These are phyloP conservation scores for Cerceris ruficornis DNA, from an alignment of 2,888 invertebrate genomes.

Conservation along the genomic window DNA sequence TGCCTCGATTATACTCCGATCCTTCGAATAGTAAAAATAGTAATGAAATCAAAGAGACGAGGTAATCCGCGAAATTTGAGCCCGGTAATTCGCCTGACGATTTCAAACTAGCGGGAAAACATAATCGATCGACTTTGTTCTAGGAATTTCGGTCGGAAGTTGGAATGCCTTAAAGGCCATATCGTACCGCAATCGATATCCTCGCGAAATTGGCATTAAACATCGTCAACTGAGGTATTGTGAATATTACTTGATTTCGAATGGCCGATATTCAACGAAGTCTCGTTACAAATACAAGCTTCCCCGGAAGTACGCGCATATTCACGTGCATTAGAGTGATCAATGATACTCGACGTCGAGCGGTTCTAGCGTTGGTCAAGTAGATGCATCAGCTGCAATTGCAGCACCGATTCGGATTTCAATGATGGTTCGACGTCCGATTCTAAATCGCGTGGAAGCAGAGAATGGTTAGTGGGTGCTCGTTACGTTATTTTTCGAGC, in stretches of 20 bases:
- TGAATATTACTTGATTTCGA: slow-evolving; percentile 49
- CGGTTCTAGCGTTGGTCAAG: slow-evolving; percentile 56
- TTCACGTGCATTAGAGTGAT: slow-evolving; percentile 51
- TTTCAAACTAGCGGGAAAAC: slow-evolving; percentile 4
- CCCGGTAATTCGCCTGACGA: slow-evolving; percentile 10
- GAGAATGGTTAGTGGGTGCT: slow-evolving; percentile 33
- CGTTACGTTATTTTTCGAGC: slow-evolving; percentile 27
- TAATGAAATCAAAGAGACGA: too few relatives aligned
- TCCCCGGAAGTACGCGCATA: slow-evolving; percentile 17
- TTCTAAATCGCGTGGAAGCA: slow-evolving; percentile 44
- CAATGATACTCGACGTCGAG: slow-evolving; percentile 62
- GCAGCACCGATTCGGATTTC: slow-evolving; percentile 54
- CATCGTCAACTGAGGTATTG: slow-evolving; percentile 39
- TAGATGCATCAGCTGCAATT: slow-evolving; percentile 62
- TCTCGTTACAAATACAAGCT: slow-evolving; percentile 24
- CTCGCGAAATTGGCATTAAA: slow-evolving; percentile 47
- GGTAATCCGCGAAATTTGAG: neutral
- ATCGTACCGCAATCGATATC: slow-evolving; percentile 43
- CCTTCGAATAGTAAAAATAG: neutral
- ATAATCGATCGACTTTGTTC: slow-evolving; percentile 17
- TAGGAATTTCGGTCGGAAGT: slow-evolving; percentile 25
- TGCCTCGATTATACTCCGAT: neutral
- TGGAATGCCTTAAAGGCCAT: slow-evolving; percentile 47
- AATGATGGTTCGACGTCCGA: slow-evolving; percentile 46
- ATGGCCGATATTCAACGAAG: slow-evolving; percentile 41